A percentile compares a stretch with the other conserved stretches of the same genome.
Conservation (phyloP, 2,113 vertebrate species). For the Neogale vison region DNA sequence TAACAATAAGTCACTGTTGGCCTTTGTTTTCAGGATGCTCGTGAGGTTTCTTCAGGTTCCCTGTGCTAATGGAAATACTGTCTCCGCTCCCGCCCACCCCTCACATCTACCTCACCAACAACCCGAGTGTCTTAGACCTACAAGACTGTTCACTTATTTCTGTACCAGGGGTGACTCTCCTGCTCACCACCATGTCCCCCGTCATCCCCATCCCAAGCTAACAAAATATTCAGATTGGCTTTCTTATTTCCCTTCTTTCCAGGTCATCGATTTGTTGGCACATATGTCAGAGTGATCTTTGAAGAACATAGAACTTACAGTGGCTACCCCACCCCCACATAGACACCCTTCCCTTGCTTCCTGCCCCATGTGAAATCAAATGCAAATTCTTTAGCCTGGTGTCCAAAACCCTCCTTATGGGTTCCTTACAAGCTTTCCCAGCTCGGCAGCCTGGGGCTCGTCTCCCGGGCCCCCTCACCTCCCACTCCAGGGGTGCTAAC, state of each 20-base stretch:
- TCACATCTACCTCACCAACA: background rate
- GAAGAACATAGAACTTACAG: background rate
- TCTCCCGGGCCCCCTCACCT: background rate
- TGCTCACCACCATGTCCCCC: too few relatives aligned
- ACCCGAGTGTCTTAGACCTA: background rate
- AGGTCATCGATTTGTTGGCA: background rate
- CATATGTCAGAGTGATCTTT: background rate
- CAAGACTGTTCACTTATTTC: background rate
- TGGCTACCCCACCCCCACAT: too few relatives aligned
- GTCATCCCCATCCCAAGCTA: background rate
- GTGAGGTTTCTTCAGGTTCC: background rate
- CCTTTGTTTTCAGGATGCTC: background rate
- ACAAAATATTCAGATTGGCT: background rate
- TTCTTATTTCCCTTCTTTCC: background rate
- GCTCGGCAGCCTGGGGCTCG: accelerated
- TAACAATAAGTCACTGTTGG: background rate
- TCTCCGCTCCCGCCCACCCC: background rate
- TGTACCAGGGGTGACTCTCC: background rate
- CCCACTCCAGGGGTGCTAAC: too few relatives aligned
- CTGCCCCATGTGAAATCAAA: background rate
- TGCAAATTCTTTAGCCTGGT: background rate
- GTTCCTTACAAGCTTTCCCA: too few relatives aligned
- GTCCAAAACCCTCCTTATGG: background rate
- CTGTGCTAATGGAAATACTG: background rate
- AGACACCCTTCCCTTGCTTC: background rate